Conservation (phyloP, 2,113 vertebrate species). For the Rattus rattus region DNA sequence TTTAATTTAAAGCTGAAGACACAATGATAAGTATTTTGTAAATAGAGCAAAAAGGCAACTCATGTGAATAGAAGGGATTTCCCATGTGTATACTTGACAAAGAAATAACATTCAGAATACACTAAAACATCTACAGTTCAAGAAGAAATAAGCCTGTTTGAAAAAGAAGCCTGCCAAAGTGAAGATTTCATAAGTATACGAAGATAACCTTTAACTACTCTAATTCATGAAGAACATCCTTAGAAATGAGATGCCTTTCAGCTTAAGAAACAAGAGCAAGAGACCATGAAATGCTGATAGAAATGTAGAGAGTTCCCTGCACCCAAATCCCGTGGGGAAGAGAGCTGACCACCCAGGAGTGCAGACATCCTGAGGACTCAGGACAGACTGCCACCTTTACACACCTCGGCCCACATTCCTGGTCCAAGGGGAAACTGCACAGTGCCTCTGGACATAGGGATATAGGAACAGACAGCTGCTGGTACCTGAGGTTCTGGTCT, state of each 20-base stretch:
- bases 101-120: not conserved
- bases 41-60: not conserved
- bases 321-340: too few species aligned
- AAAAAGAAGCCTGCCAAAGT: not conserved
- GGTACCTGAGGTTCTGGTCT: too few species aligned
- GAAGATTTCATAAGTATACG: not conserved
- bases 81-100: not conserved
- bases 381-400: too few species aligned
- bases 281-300: not conserved
- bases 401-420: too few species aligned
- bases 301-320: not conserved
- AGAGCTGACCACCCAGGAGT: too few species aligned
- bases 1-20: conserved; percentile 39
- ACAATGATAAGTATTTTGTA: not conserved
- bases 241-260: not conserved
- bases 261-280: not conserved
- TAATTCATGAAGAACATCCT: not conserved
- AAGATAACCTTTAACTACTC: not conserved
- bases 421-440: too few species aligned
- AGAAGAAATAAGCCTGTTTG: not conserved
- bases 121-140: not conserved
- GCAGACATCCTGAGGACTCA: too few species aligned
- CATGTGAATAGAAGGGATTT: not conserved
- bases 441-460: too few species aligned
- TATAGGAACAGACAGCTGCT: too few species aligned